Evolutionary conservation across 92 coral and sea anemone species (phyloP).

Genomic region (Siderastrea radians): DNA sequence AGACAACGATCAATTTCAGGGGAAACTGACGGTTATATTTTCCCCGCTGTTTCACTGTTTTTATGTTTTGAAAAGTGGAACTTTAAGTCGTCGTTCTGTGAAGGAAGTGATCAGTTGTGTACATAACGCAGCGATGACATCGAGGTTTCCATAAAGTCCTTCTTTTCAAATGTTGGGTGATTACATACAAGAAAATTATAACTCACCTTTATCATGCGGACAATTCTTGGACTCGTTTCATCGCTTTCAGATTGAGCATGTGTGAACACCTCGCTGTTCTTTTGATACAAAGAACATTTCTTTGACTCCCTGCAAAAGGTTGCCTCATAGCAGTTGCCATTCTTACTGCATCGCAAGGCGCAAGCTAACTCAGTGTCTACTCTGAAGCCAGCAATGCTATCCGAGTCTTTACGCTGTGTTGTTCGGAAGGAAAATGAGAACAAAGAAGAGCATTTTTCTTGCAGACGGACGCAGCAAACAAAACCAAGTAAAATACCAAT

Average conservation of each 20-base stretch:
- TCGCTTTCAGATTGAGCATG: background rate
- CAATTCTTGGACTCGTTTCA: background rate
- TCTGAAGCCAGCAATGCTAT: background rate
- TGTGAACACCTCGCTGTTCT: background rate
- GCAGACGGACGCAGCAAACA: background rate
- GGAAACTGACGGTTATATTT: no score
- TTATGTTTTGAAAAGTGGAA: no score
- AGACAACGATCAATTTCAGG: no score
- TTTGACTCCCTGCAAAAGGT: background rate
- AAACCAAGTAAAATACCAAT: background rate
- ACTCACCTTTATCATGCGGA: slow-evolving; percentile 1
- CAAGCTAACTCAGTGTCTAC: background rate
- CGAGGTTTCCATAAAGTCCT: no score
- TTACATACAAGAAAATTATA: background rate
- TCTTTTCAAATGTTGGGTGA: no score
- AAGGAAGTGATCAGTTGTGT: no score
- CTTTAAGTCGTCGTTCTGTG: no score
- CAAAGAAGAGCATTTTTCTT: background rate
- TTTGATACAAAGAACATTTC: slow-evolving; percentile 16
- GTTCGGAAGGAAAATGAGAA: background rate
- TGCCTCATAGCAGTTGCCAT: background rate
- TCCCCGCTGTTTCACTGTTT: no score
- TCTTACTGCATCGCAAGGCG: slow-evolving; percentile 3
- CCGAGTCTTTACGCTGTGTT: background rate
- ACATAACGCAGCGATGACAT: no score